These are phyloP conservation scores for Drosophila testacea DNA, from an alignment of 2,888 invertebrate species.

Conservation along the genomic window DNA sequence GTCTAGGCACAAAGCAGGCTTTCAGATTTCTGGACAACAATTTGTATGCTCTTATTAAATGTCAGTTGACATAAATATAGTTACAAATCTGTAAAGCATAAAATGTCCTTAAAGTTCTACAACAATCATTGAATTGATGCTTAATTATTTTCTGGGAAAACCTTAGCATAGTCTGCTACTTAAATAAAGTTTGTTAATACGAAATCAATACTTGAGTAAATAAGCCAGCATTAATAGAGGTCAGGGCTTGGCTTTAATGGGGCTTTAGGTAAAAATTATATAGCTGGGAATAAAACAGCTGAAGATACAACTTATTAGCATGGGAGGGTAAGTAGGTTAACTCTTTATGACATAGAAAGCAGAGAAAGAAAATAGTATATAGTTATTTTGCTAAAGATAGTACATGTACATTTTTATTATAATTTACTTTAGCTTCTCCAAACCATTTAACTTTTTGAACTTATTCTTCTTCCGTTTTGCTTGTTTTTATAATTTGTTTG, in stretches of 20 bases:
- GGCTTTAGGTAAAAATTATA: not conserved
- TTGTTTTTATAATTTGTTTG: not conserved
- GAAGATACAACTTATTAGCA: conserved; percentile 2
- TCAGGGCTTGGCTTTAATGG: conserved; percentile 8
- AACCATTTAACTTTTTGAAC: too few species aligned
- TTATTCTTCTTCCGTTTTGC: not conserved
- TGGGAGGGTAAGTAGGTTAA: not conserved
- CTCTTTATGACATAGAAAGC: not conserved
- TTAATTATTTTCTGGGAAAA: not conserved
- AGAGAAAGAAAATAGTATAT: not conserved
- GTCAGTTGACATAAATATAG: conserved; percentile 25
- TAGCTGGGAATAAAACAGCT: conserved; percentile 18
- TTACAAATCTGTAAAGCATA: not conserved
- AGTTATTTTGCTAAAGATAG: too few species aligned
- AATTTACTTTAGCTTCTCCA: too few species aligned
- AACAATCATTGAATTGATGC: not conserved
- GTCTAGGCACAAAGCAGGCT: conserved; percentile 34
- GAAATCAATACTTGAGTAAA: conserved; percentile 12
- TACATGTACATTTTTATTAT: too few species aligned
- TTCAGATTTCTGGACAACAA: conserved; percentile 18
- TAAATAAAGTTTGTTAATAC: conserved; percentile 6
- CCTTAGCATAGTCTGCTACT: not conserved
- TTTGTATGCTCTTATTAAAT: conserved; percentile 36
- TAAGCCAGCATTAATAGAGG: not conserved
- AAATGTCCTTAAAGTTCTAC: not conserved